A percentile compares a stretch with the other conserved stretches of the same genome.
Conservation (phyloP, 2,113 vertebrate species). For the Pollimyrus isidori region DNA sequence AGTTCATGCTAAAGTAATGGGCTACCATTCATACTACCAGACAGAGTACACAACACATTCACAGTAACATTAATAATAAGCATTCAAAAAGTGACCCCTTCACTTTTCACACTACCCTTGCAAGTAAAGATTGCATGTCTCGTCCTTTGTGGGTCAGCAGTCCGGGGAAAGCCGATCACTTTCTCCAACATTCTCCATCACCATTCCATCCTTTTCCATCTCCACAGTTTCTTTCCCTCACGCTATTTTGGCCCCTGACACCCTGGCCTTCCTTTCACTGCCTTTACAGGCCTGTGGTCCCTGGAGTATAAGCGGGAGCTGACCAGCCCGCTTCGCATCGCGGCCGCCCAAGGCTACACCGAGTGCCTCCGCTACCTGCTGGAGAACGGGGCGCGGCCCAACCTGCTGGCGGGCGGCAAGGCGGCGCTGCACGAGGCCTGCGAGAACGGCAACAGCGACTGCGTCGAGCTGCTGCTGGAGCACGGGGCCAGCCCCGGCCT, state of each 20-base stretch:
- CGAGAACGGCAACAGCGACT: constrained; percentile 41
- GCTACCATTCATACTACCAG: too few species aligned
- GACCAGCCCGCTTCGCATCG: constrained; percentile 60
- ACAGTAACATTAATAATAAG: too few species aligned
- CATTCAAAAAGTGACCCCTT: too few species aligned
- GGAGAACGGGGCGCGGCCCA: constrained; percentile 39
- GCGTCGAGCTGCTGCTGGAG: constrained; percentile 57
- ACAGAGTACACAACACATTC: too few species aligned
- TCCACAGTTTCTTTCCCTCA: not conserved
- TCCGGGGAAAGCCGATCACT: too few species aligned
- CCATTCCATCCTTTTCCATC: not conserved
- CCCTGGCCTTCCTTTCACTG: not conserved
- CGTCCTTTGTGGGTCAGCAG: too few species aligned
- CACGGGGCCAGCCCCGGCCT: constrained; percentile 57
- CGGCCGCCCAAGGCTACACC: constrained; percentile 48
- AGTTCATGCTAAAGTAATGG: too few species aligned
- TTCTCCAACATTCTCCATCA: not conserved
- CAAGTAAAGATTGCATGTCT: too few species aligned
- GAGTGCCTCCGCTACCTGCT: constrained; percentile 61
- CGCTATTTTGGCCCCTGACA: not conserved
- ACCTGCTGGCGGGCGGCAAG: constrained; percentile 50
- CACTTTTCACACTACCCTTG: too few species aligned
- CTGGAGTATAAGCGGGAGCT: constrained; percentile 65
- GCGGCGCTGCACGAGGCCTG: constrained; percentile 65
- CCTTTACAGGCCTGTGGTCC: constrained; percentile 61